These are phyloP conservation scores for Orientallactaga sibirica DNA, from an alignment of 2,797 vertebrate species.

Conservation along the genomic window DNA sequence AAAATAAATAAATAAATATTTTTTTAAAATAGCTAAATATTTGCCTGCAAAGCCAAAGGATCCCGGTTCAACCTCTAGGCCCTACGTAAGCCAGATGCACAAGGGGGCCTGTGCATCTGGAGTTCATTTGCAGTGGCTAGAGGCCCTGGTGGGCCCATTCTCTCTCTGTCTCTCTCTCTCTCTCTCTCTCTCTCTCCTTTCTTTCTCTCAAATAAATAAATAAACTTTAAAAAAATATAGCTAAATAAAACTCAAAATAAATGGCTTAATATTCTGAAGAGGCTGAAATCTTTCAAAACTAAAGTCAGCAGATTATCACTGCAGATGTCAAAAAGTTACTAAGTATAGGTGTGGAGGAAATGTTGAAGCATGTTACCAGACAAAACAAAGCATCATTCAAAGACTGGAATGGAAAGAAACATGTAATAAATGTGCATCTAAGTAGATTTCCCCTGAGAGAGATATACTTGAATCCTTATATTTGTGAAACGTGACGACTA, in stretches of 20 bases:
- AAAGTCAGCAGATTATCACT: neutral
- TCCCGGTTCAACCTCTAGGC: too few relatives aligned
- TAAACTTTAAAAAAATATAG: neutral
- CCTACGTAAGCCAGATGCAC: too few relatives aligned
- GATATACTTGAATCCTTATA: neutral
- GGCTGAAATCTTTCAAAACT: constrained; percentile 6
- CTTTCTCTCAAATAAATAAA: too few relatives aligned
- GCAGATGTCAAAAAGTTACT: neutral
- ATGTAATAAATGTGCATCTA: neutral
- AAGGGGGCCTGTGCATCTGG: too few relatives aligned
- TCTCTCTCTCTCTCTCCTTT: too few relatives aligned
- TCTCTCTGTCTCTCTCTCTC: too few relatives aligned
- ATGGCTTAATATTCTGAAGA: constrained; percentile 30
- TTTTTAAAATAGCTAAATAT: too few relatives aligned
- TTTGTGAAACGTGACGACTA: neutral
- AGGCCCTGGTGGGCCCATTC: neutral
- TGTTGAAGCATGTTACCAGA: constrained; percentile 16
- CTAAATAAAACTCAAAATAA: constrained; percentile 65
- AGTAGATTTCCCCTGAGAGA: neutral
- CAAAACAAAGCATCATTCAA: neutral
- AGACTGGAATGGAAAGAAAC: constrained; percentile 20
- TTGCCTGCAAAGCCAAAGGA: too few relatives aligned
- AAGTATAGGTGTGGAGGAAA: constrained; percentile 4
- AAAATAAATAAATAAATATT: too few relatives aligned
- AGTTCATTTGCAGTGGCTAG: too few relatives aligned